These are phyloP conservation scores for Mastomys natalensis DNA, from an alignment of 2,113 vertebrate species.

Conservation along the genomic window DNA sequence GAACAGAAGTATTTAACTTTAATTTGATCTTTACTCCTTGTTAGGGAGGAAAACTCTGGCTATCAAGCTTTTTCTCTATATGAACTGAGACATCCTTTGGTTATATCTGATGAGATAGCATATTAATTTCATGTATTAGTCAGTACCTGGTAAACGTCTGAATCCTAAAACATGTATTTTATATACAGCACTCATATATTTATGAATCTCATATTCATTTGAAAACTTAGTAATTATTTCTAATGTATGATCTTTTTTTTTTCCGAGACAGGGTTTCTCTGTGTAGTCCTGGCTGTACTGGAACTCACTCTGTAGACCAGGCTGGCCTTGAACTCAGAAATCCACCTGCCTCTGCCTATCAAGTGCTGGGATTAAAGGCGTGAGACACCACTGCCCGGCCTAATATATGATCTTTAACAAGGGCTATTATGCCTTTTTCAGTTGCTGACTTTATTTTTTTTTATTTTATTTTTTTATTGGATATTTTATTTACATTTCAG, in stretches of 20 bases:
- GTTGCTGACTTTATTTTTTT: background rate
- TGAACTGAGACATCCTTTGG: conserved; percentile 32
- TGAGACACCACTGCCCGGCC: too few relatives aligned
- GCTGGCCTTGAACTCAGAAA: too few relatives aligned
- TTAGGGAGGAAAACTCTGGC: background rate
- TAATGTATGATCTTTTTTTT: conserved; percentile 4
- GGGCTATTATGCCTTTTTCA: background rate
- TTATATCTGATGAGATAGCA: conserved; percentile 9
- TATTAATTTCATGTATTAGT: conserved; percentile 37
- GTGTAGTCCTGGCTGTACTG: too few relatives aligned
- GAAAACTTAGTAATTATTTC: conserved; percentile 10
- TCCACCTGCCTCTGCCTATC: too few relatives aligned
- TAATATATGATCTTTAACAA: background rate
- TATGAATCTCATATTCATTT: conserved; percentile 19
- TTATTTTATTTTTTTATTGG: too few relatives aligned
- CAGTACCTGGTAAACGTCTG: background rate
- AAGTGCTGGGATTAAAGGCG: too few relatives aligned
- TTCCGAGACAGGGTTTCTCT: too few relatives aligned
- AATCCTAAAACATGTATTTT: background rate
- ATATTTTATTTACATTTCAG: too few relatives aligned
- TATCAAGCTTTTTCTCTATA: background rate
- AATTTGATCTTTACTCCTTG: conserved; percentile 34
- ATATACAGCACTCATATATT: background rate
- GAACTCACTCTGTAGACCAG: too few relatives aligned
- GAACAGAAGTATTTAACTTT: conserved; percentile 26